Base-by-base conservation (phyloP, 2,888 invertebrate genomes). In the Aporophyla lueneburgensis region DNA sequence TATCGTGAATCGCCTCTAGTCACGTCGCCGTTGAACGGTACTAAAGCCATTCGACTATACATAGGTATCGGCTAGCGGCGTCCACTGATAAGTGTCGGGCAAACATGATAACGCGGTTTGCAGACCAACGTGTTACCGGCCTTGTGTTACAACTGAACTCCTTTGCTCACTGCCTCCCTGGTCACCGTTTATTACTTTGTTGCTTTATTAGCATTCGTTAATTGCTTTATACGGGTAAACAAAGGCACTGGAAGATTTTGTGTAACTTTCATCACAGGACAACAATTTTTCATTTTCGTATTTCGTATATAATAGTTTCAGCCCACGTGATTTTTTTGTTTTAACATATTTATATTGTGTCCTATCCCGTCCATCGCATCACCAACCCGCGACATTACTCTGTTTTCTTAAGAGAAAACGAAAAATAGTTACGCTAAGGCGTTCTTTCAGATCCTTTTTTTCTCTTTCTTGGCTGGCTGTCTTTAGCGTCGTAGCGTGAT, bases 91-190 rank as follows among this genome's bases (percentile, higher is more conserved):
- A 92, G 90, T 91, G 90, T 77, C 83, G 85, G 86, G 87, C 88
- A 92, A 92, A 92, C 91, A 91, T 87, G 93, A 93, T 93, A 93
- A 92, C 88, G 85, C 74, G 62, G 74, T 86, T 86, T 85, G 85
- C 86, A 78, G 81, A 84, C 85, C 71, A 83, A 83, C 80, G 81
- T 83, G 68, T 72, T 71, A 70, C 76, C 69, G 74, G 74, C 84
- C 81, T 84, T 87, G 77, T 74, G 63, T 66, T 76, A 40, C 51
- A 63, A 81, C 72, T 65, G 51, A 75, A 80, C 68, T 69, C 76
- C 67, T 78, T 78, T 62, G 56, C 43, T 46, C 43, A 12, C 71
- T 53, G n/a, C 40, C 27, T 68, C 51, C 51, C n/a, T 33, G n/a
- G 16, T 40, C 33, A 58, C 33, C 46, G 24, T 58, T 67, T 58